Conservation (phyloP, 2,797 vertebrate species). For the Xiphophorus birchmanni region DNA sequence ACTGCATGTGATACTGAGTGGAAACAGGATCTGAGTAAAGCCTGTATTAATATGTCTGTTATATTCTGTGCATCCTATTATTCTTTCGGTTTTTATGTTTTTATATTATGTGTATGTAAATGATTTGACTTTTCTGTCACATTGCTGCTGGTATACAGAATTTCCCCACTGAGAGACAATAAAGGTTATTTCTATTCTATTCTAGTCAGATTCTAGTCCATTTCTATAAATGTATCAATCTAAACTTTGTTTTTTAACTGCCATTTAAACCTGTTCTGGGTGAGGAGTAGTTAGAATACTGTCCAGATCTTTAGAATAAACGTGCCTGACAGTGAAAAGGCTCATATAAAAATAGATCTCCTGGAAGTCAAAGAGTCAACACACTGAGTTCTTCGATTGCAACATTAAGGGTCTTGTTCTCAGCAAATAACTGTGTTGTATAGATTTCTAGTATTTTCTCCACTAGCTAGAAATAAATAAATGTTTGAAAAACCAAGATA, state of each 20-base stretch:
- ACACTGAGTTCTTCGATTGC: neutral
- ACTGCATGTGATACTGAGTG: neutral
- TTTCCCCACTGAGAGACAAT: neutral
- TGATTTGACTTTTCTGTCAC: no score
- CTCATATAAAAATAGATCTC: neutral
- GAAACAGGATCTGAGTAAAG: neutral
- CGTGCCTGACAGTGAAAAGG: neutral
- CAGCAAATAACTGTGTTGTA: neutral
- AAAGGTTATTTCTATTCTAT: neutral
- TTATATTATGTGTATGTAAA: neutral
- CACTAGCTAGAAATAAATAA: conserved; percentile 7
- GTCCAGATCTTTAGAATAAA: neutral
- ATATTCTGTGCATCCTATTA: neutral
- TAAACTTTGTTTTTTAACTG: neutral
- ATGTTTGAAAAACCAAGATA: neutral
- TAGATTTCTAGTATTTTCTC: conserved; percentile 2
- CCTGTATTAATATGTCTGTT: neutral
- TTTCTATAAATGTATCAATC: neutral
- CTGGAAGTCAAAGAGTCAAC: conserved; percentile 5
- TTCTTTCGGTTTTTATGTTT: neutral
- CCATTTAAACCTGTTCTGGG: neutral
- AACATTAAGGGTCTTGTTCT: neutral
- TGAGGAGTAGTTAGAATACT: neutral
- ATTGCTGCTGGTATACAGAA: neutral
- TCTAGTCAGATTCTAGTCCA: neutral